Conservation (phyloP, 2,888 invertebrate genomes). For the Ophonus ardosiacus region DNA sequence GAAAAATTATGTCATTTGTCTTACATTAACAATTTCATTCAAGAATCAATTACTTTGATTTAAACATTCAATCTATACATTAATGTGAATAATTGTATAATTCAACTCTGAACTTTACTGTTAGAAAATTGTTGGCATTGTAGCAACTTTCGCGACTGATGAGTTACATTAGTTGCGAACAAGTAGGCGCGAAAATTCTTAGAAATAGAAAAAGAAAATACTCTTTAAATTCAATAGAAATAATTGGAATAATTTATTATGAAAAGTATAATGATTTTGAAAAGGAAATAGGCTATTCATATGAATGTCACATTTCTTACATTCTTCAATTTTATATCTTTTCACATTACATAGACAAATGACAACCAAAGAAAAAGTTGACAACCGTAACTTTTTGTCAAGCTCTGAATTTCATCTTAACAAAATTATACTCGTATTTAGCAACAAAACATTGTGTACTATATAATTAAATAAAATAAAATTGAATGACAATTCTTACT, state of each 20-base stretch:
- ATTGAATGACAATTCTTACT: no score
- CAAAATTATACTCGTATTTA: neutral
- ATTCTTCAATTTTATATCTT: neutral
- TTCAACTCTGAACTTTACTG: neutral
- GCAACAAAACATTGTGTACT: neutral
- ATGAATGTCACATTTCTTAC: neutral
- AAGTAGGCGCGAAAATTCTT: slow-evolving; percentile 14
- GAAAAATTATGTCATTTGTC: slow-evolving; percentile 32
- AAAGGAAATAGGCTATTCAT: neutral
- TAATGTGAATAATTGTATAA: neutral
- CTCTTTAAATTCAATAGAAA: neutral
- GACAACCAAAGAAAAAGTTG: neutral
- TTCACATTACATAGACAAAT: neutral
- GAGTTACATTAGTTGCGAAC: slow-evolving; percentile 36
- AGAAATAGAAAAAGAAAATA: neutral
- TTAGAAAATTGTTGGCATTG: slow-evolving; percentile 7
- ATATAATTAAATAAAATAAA: neutral
- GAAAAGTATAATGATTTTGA: neutral
- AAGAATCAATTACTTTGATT: neutral
- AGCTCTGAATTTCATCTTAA: neutral
- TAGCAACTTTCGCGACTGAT: slow-evolving; percentile 39
- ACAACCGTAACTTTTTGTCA: neutral
- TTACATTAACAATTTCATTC: slow-evolving; percentile 6
- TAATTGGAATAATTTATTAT: neutral
- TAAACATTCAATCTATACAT: neutral